Evolutionary conservation across 2,888 invertebrate species (phyloP), one percentile per base, ranked within the genome.

Genomic region (Troides helena): DNA sequence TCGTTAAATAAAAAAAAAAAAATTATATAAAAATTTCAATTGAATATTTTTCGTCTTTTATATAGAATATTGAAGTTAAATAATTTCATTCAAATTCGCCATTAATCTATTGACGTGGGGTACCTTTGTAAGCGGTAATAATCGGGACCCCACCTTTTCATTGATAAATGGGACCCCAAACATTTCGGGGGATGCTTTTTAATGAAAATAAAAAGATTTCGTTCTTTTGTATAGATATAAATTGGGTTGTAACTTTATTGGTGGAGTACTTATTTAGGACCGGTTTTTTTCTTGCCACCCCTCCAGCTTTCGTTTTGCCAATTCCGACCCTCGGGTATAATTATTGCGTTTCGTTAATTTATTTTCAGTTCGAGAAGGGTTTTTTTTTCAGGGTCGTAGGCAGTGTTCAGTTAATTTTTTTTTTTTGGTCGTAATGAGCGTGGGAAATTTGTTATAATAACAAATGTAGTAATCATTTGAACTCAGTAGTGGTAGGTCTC

Each of bases 171-270:
- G 66, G 30, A 14, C n/a, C 61, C 17, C 39, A 18, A 39, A 53
- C 53, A 53, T 56, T 67, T 53, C 12, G 43, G 23, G n/a, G 67
- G 23, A 39, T 36, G 23, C 17, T 67, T 57, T 67, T 67, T 43
- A 67, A 62, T 62, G 43, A n/a, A 62, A 4, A 62, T n/a, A 5
- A 25, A 39, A 67, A 61, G 56, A 62, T 61, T 66, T 66, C 50
- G 25, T 14, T 36, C 53, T 61, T 21, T 62, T 62, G 56, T 56
- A 30, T 62, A 62, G 56, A 61, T 61, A 61, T 59, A 67, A 59
- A 23, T 67, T 62, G 62, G 62, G 21, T 57, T 25, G 43, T 62
- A 43, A 62, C 62, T 62, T 62, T 57, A 57, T 67, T 67, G 67
- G 23, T 23, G 39, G 62, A 67, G 62, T 57, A 57, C 56, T 43